phyloP scores from a whole-genome alignment of 2,888 invertebrate genomes.

The Melanargia galathea region DNA sequence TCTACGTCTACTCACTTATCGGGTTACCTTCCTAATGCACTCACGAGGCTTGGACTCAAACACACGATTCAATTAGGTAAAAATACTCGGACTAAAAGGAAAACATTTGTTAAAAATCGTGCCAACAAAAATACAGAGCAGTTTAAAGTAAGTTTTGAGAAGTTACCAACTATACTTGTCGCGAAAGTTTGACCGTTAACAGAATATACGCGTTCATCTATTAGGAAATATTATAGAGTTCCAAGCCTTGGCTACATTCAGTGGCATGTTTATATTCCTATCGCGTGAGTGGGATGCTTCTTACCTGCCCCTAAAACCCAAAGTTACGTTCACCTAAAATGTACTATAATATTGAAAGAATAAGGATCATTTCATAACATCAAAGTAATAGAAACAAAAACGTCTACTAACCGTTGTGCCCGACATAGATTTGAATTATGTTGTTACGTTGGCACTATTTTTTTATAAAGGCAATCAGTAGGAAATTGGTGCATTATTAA shows the following conservation, averaged over 20 bases:
- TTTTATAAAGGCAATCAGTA: slow-evolving; percentile 54
- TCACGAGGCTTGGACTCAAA: neutral
- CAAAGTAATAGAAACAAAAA: slow-evolving; percentile 47
- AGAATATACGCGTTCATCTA: slow-evolving; percentile 76
- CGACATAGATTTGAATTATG: slow-evolving; percentile 66
- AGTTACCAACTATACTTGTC: slow-evolving; percentile 51
- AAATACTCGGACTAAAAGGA: slow-evolving; percentile 5
- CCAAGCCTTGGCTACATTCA: slow-evolving; percentile 47
- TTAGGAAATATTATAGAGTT: slow-evolving; percentile 68
- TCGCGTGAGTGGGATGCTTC: slow-evolving; percentile 52
- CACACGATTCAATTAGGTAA: neutral
- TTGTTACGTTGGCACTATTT: slow-evolving; percentile 52
- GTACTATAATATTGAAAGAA: slow-evolving; percentile 50
- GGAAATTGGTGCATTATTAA: slow-evolving; percentile 38
- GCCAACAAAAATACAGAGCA: slow-evolving; percentile 34
- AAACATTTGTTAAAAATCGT: slow-evolving; percentile 28
- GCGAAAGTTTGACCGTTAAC: slow-evolving; percentile 74
- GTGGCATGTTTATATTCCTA: slow-evolving; percentile 54
- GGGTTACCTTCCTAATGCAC: neutral
- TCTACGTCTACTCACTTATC: neutral
- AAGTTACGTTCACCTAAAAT: slow-evolving; percentile 46
- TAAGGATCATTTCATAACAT: slow-evolving; percentile 52
- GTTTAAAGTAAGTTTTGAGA: slow-evolving; percentile 36
- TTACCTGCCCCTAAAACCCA: slow-evolving; percentile 41
- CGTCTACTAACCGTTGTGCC: slow-evolving; percentile 62